Conservation (phyloP, 2,888 invertebrate genomes). For the Rosalia funebris region DNA sequence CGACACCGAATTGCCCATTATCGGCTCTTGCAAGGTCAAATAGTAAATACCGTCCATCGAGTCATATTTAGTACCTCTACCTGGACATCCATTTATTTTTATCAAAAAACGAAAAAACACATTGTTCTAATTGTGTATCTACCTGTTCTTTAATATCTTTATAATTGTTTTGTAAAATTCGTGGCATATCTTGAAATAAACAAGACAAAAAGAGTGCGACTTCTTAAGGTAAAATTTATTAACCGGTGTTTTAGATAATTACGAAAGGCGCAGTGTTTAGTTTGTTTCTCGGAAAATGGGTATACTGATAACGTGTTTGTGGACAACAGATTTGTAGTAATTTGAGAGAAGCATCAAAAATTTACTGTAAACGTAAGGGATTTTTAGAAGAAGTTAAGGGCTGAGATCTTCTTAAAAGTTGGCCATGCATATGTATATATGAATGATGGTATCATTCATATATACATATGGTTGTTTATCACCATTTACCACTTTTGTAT, state of each 20-base stretch:
- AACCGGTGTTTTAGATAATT: not conserved
- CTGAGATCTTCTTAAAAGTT: no score
- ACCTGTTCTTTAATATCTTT: constrained; percentile 23
- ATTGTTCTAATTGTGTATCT: constrained; percentile 1
- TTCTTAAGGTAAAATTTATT: constrained; percentile 1
- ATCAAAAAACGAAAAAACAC: constrained; percentile 18
- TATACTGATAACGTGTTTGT: no score
- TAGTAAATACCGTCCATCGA: not conserved
- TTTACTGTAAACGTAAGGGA: no score
- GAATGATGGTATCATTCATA: no score
- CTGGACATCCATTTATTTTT: constrained; percentile 19
- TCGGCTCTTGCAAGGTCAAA: constrained; percentile 10
- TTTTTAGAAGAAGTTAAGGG: no score
- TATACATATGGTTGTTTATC: no score
- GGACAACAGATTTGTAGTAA: no score
- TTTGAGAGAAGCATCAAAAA: no score
- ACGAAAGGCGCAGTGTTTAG: not conserved
- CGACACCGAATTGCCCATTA: not conserved
- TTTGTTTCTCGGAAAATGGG: not conserved
- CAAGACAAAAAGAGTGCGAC: not conserved
- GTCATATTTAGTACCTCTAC: constrained; percentile 12
- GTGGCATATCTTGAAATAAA: constrained; percentile 1
- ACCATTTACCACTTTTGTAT: no score
- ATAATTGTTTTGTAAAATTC: constrained; percentile 19
- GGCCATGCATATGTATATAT: no score